Evolutionary conservation across 2,888 invertebrate genomes (phyloP).

Genomic region (Tridacna gigas): DNA sequence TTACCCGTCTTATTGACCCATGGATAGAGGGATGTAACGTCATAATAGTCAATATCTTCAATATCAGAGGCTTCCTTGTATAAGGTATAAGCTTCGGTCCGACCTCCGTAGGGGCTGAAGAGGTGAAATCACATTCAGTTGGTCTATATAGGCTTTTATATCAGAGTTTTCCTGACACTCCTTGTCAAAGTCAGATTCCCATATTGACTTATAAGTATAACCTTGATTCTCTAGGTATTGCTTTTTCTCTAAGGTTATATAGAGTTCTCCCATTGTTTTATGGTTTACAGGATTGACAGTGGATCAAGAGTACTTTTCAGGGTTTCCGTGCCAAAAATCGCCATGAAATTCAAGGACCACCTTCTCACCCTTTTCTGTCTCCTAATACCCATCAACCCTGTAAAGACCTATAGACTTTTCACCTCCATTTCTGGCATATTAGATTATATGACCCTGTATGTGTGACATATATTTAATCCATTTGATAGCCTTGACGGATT

Average conservation of each 20-base stretch:
- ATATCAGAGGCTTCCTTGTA: constrained; percentile 54
- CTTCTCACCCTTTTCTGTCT: constrained; percentile 4
- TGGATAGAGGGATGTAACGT: constrained; percentile 70
- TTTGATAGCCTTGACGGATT: constrained; percentile 52
- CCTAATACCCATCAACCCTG: constrained; percentile 35
- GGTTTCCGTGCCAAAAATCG: constrained; percentile 39
- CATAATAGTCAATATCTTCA: constrained; percentile 62
- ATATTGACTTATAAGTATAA: constrained; percentile 16
- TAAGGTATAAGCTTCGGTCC: constrained; percentile 71
- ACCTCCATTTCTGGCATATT: constrained; percentile 39
- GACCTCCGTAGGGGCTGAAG: constrained; percentile 72
- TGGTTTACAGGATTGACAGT: constrained; percentile 30
- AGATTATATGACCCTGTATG: constrained; percentile 13
- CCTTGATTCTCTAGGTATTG: constrained; percentile 25
- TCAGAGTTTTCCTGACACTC: constrained; percentile 47
- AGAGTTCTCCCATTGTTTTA: constrained; percentile 27
- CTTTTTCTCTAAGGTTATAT: constrained; percentile 30
- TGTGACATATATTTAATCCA: constrained; percentile 53
- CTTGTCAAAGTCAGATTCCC: constrained; percentile 57
- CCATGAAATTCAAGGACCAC: constrained; percentile 33
- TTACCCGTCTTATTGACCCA: constrained; percentile 67
- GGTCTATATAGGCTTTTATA: constrained; percentile 47
- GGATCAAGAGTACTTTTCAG: constrained; percentile 5
- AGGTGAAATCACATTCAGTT: no score
- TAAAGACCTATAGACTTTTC: constrained; percentile 31